These are phyloP conservation scores for Hemiscyllium ocellatum DNA, from an alignment of 2,113 vertebrate genomes.

Conservation along the genomic window DNA sequence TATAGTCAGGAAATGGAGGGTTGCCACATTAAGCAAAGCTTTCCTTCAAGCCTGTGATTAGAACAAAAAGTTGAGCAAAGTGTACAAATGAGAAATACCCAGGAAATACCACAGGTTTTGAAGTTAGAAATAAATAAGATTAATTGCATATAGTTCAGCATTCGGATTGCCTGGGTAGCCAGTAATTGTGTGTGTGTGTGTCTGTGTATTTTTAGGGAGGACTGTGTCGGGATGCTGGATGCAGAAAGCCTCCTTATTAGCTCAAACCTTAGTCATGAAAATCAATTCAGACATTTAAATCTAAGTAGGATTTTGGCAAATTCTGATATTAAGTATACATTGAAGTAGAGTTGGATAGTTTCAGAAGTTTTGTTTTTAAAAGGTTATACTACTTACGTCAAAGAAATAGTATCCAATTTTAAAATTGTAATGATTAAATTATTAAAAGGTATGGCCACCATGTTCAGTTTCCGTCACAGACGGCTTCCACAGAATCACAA, in stretches of 20 bases:
- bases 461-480: not conserved
- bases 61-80: not conserved
- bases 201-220: not conserved
- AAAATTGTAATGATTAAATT: not conserved
- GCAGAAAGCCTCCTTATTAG: not conserved
- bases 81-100: not conserved
- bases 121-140: not conserved
- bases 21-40: not conserved
- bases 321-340: not conserved
- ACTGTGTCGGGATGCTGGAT: not conserved
- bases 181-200: not conserved
- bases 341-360: not conserved
- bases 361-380: not conserved
- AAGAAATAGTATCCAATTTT: conserved; percentile 4
- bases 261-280: not conserved
- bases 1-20: too few relatives aligned
- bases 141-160: not conserved
- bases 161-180: not conserved
- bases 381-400: not conserved
- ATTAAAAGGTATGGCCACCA: too few relatives aligned
- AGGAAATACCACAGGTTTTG: not conserved
- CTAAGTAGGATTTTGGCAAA: too few relatives aligned
- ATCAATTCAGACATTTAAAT: not conserved
- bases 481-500: too few relatives aligned
- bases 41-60: not conserved